phyloP scores from a whole-genome alignment of 92 coral and sea anemone species.

The Plumapathes pennacea region DNA sequence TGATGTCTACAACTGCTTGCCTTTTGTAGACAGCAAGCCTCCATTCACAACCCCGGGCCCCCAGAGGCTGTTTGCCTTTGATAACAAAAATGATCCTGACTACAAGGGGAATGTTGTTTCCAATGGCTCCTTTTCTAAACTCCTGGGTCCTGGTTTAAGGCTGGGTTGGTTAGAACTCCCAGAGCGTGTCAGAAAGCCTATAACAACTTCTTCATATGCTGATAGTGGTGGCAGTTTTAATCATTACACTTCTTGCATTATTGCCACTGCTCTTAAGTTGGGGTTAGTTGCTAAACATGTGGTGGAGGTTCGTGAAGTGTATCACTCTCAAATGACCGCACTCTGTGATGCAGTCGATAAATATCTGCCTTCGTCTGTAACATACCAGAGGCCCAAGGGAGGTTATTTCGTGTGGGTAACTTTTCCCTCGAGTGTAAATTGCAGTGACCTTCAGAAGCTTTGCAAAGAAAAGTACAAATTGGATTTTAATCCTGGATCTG shows the following conservation, averaged over 20 bases:
- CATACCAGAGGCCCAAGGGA: constrained; percentile 70
- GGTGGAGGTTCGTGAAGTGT: constrained; percentile 32
- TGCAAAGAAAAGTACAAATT: constrained; percentile 70
- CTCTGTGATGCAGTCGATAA: constrained; percentile 81
- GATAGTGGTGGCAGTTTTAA: constrained; percentile 86
- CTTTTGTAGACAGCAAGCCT: constrained; percentile 26
- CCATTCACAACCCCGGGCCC: constrained; percentile 49
- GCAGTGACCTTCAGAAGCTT: constrained; percentile 41
- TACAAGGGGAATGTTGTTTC: constrained; percentile 95
- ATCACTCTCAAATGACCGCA: constrained; percentile 54
- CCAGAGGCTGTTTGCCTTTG: constrained; percentile 68
- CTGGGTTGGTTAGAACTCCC: constrained; percentile 98
- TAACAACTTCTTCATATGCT: constrained; percentile 22
- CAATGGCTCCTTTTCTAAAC: constrained; percentile 83
- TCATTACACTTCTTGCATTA: constrained; percentile 84
- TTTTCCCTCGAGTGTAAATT: constrained; percentile 56
- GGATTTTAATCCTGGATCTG: constrained; percentile 55
- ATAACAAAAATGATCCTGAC: constrained; percentile 71
- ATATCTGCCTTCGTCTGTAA: constrained; percentile 53
- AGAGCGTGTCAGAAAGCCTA: constrained; percentile 27
- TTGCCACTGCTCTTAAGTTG: constrained; percentile 72
- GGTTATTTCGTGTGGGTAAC: constrained; percentile 91
- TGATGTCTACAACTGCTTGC: constrained; percentile 82
- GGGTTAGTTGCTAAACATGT: constrained; percentile 72
- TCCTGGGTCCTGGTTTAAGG: constrained; percentile 86